These are phyloP conservation scores for Drepanosiphum platanoidis DNA, from an alignment of 2,888 invertebrate species.

Conservation along the genomic window DNA sequence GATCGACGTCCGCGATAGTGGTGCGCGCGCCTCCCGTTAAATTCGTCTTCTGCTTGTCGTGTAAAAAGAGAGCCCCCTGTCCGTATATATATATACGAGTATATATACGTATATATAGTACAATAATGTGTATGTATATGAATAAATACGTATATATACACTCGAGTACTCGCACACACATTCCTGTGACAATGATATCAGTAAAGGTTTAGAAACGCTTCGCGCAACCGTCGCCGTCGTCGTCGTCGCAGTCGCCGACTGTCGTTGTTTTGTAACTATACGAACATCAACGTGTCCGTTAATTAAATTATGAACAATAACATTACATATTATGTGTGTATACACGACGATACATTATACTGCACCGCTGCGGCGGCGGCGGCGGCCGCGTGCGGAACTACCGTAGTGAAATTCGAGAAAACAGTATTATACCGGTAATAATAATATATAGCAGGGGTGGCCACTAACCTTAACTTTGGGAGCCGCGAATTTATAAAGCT, in stretches of 20 bases:
- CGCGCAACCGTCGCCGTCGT: neutral
- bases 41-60: slow-evolving; percentile 42
- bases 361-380: too few species aligned
- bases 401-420: too few species aligned
- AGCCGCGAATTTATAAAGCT: too few species aligned
- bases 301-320: neutral
- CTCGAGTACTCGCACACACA: neutral
- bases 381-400: too few species aligned
- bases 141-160: neutral
- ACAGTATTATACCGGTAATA: too few species aligned
- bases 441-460: too few species aligned
- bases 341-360: too few species aligned
- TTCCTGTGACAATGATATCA: too few species aligned
- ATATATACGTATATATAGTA: neutral
- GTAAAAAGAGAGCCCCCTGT: neutral
- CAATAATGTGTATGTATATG: neutral
- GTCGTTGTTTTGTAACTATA: neutral
- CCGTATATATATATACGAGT: neutral
- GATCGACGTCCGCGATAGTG: slow-evolving; percentile 54
- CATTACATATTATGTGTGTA: too few species aligned
- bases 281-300: neutral
- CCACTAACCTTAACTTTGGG: too few species aligned
- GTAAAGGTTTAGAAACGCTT: neutral
- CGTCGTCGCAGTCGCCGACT: too few species aligned
- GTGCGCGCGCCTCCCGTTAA: slow-evolving; percentile 47